Percentiles rank a stretch among this genome's conserved stretches.
phyloP scores from a whole-genome alignment of 2,797 vertebrate genomes.

The Salarias fasciatus region DNA sequence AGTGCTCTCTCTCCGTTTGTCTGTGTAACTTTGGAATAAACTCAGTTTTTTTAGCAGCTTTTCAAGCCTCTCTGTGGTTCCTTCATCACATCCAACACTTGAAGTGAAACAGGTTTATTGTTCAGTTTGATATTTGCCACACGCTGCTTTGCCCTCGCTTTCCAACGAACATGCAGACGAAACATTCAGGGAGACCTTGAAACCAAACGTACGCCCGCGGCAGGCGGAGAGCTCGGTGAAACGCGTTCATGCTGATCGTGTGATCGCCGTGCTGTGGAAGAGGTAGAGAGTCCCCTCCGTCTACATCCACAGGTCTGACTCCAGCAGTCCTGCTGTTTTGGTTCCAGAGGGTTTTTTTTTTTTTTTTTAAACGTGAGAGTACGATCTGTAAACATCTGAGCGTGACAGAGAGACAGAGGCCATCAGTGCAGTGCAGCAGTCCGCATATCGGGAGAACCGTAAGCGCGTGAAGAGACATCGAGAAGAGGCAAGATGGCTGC shows the following conservation, averaged over 20 bases:
- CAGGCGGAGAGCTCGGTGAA: slow-evolving; percentile 24
- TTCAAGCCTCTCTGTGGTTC: slow-evolving; percentile 6
- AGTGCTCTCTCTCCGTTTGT: slow-evolving; percentile 37
- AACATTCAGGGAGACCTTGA: slow-evolving; percentile 62
- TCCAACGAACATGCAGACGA: slow-evolving; percentile 68
- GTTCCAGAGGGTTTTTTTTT: slow-evolving; percentile 27
- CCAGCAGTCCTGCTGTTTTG: slow-evolving; percentile 26
- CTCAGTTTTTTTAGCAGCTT: slow-evolving; percentile 30
- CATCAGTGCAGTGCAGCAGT: slow-evolving; percentile 60
- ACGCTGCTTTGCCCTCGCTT: slow-evolving; percentile 39
- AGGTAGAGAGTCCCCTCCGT: slow-evolving; percentile 64
- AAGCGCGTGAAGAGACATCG: slow-evolving; percentile 48
- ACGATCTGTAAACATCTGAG: slow-evolving; percentile 37
- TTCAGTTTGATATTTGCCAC: slow-evolving; percentile 58
- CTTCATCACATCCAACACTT: slow-evolving; percentile 6
- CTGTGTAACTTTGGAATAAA: slow-evolving; percentile 76
- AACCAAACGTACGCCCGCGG: slow-evolving; percentile 13
- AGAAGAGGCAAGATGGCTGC: slow-evolving; percentile 65
- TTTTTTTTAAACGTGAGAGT: slow-evolving; percentile 20
- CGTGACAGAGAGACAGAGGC: slow-evolving; percentile 26
- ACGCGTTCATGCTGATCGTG: slow-evolving; percentile 4
- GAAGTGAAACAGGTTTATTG: slow-evolving; percentile 63
- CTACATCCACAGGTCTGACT: slow-evolving; percentile 21
- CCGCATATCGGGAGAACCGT: slow-evolving; percentile 60
- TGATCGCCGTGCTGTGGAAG: slow-evolving; percentile 14